Evolutionary conservation across 2,888 invertebrate species (phyloP).

Genomic region (Himalopsyche japonica): DNA sequence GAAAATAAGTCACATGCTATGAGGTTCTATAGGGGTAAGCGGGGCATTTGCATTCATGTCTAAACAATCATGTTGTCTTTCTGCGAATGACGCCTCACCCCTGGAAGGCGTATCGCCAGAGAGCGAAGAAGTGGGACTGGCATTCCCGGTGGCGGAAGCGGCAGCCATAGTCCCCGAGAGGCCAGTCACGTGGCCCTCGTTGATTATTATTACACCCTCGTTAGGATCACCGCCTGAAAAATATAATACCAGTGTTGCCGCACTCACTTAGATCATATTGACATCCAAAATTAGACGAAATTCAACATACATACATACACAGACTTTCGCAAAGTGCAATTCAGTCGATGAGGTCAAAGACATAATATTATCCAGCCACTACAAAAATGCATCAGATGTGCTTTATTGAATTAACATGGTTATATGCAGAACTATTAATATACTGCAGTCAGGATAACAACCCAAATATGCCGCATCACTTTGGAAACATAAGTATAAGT

Average conservation of each 20-base stretch:
- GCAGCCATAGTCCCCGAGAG: not conserved
- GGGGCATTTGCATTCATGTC: not conserved
- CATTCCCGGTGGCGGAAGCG: slow-evolving; percentile 3
- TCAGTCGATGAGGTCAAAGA: too few relatives aligned
- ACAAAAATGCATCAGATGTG: too few relatives aligned
- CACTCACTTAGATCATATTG: not conserved
- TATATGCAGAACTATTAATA: too few relatives aligned
- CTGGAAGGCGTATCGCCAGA: slow-evolving; percentile 33
- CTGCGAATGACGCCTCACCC: slow-evolving; percentile 8
- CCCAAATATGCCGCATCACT: too few relatives aligned
- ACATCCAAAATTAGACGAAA: not conserved
- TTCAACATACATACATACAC: not conserved
- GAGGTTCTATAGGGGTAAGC: not conserved
- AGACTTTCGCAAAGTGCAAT: too few relatives aligned
- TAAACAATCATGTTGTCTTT: not conserved
- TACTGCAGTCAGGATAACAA: too few relatives aligned
- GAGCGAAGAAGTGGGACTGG: slow-evolving; percentile 32
- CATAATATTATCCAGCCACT: too few relatives aligned
- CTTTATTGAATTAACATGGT: too few relatives aligned
- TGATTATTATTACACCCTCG: slow-evolving; percentile 59
- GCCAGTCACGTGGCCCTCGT: slow-evolving; percentile 50
- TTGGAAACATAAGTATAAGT: too few relatives aligned
- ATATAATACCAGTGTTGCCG: not conserved
- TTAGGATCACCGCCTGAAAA: slow-evolving; percentile 56
- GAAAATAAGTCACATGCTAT: not conserved